These are phyloP conservation scores for Caerostris darwini DNA, from an alignment of 1,140 invertebrate species.

Conservation along the genomic window DNA sequence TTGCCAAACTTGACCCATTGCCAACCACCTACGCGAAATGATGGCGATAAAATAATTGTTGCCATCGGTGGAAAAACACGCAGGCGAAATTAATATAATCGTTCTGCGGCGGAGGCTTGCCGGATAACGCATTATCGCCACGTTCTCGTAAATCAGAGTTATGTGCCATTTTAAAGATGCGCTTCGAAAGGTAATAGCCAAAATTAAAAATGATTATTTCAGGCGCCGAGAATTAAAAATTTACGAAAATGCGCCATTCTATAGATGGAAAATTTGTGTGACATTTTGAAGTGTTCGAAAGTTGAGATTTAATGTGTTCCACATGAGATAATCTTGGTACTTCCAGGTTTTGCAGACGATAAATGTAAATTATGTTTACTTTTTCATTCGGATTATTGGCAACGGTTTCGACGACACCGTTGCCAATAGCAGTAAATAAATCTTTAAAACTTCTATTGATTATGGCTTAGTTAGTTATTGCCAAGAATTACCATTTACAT, in stretches of 20 bases:
- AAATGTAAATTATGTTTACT: slow-evolving; percentile 52
- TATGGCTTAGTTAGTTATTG: neutral
- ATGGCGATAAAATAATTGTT: slow-evolving; percentile 53
- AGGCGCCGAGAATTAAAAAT: slow-evolving; percentile 29
- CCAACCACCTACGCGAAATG: neutral
- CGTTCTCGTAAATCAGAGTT: slow-evolving; percentile 42
- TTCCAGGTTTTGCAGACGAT: slow-evolving; percentile 35
- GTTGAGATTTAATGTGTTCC: slow-evolving; percentile 47
- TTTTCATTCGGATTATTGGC: slow-evolving; percentile 13
- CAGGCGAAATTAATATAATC: slow-evolving; percentile 51
- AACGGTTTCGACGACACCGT: neutral
- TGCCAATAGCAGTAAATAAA: slow-evolving; percentile 28
- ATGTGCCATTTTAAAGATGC: slow-evolving; percentile 22
- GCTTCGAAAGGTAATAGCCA: neutral
- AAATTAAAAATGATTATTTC: slow-evolving; percentile 66
- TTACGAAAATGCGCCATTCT: slow-evolving; percentile 17
- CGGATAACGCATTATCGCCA: slow-evolving; percentile 41
- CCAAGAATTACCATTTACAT: neutral
- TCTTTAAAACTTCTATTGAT: neutral
- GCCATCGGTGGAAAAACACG: slow-evolving; percentile 7
- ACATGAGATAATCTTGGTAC: slow-evolving; percentile 56
- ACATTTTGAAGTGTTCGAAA: slow-evolving; percentile 39
- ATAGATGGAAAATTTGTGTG: slow-evolving; percentile 39
- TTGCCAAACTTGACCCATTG: slow-evolving; percentile 10
- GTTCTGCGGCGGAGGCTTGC: neutral